Conservation (phyloP, 2,113 vertebrate genomes). For the Ovis aries region DNA sequence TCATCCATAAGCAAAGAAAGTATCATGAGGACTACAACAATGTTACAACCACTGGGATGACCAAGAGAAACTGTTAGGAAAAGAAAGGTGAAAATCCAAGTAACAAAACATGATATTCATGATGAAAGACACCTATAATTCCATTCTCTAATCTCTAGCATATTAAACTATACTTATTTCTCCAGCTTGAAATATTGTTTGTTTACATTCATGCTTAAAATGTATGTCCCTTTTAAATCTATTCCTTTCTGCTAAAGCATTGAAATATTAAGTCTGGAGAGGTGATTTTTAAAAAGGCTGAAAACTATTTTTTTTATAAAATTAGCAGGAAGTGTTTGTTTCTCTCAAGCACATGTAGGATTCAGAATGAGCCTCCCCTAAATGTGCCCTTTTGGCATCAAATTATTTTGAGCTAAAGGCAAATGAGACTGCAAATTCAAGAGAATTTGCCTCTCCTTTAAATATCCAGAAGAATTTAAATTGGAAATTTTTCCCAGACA, state of each 20-base stretch:
- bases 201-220: not conserved
- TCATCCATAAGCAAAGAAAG: constrained; percentile 7
- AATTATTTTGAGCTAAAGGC: not conserved
- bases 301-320: not conserved
- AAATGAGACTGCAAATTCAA: not conserved
- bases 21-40: not conserved
- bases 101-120: not conserved
- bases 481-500: not conserved
- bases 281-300: not conserved
- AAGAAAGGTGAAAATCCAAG: not conserved
- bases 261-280: not conserved
- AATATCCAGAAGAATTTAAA: not conserved
- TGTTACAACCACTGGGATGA: not conserved
- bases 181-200: not conserved
- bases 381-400: not conserved
- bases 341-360: not conserved
- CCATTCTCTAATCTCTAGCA: not conserved
- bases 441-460: not conserved
- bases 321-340: not conserved
- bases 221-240: not conserved
- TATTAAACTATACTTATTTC: not conserved
- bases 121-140: not conserved
- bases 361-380: not conserved
- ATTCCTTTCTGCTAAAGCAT: not conserved
- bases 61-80: not conserved